Evolutionary conservation across 2,888 invertebrate genomes (phyloP).

Genomic region (Thera britannica): DNA sequence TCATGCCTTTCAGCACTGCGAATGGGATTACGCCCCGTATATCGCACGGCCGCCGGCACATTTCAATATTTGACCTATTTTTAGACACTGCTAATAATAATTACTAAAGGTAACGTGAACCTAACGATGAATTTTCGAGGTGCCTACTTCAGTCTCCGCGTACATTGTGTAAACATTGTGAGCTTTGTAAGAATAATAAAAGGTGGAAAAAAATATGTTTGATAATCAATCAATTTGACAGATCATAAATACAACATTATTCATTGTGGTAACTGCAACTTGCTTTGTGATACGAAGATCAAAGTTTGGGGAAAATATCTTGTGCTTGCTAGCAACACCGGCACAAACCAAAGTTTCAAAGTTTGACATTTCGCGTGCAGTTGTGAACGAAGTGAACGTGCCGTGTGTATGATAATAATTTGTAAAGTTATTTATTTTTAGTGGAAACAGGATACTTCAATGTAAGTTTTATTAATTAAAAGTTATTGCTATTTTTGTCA

Average conservation of each 20-base stretch:
- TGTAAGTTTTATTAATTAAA: slow-evolving; percentile 77
- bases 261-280: background rate
- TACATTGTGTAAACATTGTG: slow-evolving; percentile 37
- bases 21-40: slow-evolving; percentile 69
- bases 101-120: slow-evolving; percentile 82
- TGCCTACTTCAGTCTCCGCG: slow-evolving; percentile 31
- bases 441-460: slow-evolving; percentile 61
- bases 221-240: background rate
- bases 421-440: slow-evolving; percentile 68
- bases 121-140: slow-evolving; percentile 65
- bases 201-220: background rate
- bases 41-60: slow-evolving; percentile 72
- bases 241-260: background rate
- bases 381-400: slow-evolving; percentile 78
- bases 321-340: slow-evolving; percentile 60
- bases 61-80: slow-evolving; percentile 83
- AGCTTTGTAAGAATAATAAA: slow-evolving; percentile 4
- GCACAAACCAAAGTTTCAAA: slow-evolving; percentile 49
- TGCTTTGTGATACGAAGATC: slow-evolving; percentile 1
- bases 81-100: slow-evolving; percentile 82
- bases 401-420: slow-evolving; percentile 63
- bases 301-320: slow-evolving; percentile 44
- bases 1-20: slow-evolving; percentile 51
- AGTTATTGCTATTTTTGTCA: slow-evolving; percentile 44
- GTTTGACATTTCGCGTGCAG: slow-evolving; percentile 77